Percentiles rank a stretch among this genome's conserved stretches.
Evolutionary conservation across 2,113 vertebrate species (phyloP).

Genomic region (Bubo blakistoni): DNA sequence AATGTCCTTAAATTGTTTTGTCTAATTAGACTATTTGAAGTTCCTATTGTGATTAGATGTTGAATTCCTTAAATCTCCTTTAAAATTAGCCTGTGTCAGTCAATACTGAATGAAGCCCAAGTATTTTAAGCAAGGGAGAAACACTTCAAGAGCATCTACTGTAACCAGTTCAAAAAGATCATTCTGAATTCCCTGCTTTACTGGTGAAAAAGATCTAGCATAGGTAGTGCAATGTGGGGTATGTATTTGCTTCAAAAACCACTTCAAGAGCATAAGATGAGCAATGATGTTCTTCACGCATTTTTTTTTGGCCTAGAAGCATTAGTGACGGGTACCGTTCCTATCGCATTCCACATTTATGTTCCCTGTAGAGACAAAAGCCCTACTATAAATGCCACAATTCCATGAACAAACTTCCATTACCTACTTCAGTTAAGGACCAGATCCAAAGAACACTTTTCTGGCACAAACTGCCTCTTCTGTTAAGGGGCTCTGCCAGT

Average conservation of each 20-base stretch:
- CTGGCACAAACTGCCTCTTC: not conserved
- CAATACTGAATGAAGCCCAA: not conserved
- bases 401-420: not conserved
- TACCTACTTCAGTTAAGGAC: not conserved
- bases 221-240: not conserved
- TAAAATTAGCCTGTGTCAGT: not conserved
- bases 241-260: not conserved
- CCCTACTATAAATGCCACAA: not conserved
- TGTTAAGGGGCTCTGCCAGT: not conserved
- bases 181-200: not conserved
- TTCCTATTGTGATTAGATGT: not conserved
- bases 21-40: not conserved
- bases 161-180: not conserved
- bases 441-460: not conserved
- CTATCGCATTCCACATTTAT: not conserved
- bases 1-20: not conserved
- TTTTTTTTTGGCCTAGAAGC: not conserved
- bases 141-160: not conserved
- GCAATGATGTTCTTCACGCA: not conserved
- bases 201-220: not conserved
- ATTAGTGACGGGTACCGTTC: not conserved
- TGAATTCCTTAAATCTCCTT: not conserved
- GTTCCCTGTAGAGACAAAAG: not conserved
- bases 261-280: not conserved
- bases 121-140: not conserved